These are phyloP conservation scores for Cynopterus brachyotis DNA, from an alignment of 2,113 vertebrate species.

Conservation along the genomic window DNA sequence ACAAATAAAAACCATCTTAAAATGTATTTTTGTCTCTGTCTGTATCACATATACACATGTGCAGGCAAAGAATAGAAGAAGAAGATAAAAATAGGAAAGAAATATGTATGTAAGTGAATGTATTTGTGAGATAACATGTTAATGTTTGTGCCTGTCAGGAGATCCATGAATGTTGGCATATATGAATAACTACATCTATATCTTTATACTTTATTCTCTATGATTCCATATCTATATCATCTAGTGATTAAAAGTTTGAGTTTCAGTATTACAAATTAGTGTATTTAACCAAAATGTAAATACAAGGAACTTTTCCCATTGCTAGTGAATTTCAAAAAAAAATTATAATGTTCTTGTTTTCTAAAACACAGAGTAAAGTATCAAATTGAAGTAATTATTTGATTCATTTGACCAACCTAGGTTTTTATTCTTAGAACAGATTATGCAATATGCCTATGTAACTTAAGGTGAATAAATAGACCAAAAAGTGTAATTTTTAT, in stretches of 20 bases:
- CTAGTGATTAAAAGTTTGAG: not conserved
- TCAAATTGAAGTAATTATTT: not conserved
- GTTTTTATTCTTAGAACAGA: not conserved
- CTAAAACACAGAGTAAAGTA: not conserved
- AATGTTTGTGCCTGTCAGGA: not conserved
- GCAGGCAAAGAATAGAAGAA: not conserved
- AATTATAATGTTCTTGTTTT: not conserved
- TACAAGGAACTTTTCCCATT: not conserved
- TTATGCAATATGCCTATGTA: not conserved
- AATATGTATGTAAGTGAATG: not conserved
- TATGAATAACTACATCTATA: not conserved
- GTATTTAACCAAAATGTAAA: not conserved
- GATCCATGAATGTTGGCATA: not conserved
- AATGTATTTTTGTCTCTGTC: not conserved
- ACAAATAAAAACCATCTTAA: constrained; percentile 14
- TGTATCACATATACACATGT: not conserved
- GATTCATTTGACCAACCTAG: not conserved
- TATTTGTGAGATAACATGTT: not conserved
- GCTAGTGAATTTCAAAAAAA: not conserved
- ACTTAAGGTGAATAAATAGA: not conserved
- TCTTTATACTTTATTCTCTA: not conserved
- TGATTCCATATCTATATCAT: not conserved
- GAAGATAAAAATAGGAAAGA: not conserved
- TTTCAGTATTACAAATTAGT: not conserved
- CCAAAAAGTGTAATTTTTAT: not conserved